Percentiles rank a stretch among this genome's conserved stretches.
These are phyloP conservation scores for Betta splendens DNA, from an alignment of 2,797 vertebrate species.

Conservation along the genomic window DNA sequence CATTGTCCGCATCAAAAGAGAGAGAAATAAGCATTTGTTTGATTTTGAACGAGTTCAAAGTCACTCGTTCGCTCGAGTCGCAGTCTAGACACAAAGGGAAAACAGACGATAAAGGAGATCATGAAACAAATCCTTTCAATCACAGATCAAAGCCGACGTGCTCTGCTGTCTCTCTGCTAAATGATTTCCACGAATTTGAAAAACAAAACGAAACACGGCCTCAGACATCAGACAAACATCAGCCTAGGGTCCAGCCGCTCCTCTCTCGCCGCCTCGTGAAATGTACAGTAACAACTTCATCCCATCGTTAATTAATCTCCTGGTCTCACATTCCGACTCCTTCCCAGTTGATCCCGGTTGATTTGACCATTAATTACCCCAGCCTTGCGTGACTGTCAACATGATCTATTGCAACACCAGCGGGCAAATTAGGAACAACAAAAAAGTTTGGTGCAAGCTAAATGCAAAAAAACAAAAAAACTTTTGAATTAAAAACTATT, in stretches of 20 bases:
- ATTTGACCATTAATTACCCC: conserved; percentile 20
- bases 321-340: too few relatives aligned
- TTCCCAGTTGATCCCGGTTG: too few relatives aligned
- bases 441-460: conserved; percentile 26
- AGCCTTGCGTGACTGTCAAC: conserved; percentile 6
- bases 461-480: conserved; percentile 30
- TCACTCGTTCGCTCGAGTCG: neutral
- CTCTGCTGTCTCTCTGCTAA: conserved; percentile 9
- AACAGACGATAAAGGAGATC: neutral
- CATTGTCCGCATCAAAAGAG: conserved; percentile 7
- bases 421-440: conserved; percentile 21
- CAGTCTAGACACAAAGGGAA: neutral
- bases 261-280: rapidly evolving
- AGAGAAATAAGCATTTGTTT: too few relatives aligned
- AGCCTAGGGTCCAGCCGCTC: neutral
- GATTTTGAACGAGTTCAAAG: neutral
- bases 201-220: conserved; percentile 2
- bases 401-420: conserved; percentile 18
- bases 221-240: conserved; percentile 1
- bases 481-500: conserved; percentile 53
- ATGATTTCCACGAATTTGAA: conserved; percentile 4
- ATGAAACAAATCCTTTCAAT: neutral
- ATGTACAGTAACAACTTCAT: too few relatives aligned
- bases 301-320: too few relatives aligned
- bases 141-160: conserved; percentile 20